These are phyloP conservation scores for Taurulus bubalis DNA, from an alignment of 2,113 vertebrate species.

Conservation along the genomic window DNA sequence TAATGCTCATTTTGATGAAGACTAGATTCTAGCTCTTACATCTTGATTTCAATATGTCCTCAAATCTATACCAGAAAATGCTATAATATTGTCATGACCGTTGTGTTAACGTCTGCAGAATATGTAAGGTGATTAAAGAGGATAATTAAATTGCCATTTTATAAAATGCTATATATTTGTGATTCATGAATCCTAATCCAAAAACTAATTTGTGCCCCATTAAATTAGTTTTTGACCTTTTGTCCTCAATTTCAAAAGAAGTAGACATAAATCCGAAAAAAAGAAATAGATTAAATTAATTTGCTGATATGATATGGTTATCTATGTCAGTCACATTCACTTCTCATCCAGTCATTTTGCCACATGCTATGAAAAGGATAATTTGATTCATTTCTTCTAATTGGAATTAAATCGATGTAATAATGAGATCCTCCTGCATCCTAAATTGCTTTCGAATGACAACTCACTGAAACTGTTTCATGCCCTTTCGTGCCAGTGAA, in stretches of 20 bases:
- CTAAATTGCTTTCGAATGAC: slow-evolving; percentile 75
- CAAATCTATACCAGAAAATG: background rate
- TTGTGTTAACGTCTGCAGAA: background rate
- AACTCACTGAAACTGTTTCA: slow-evolving; percentile 47
- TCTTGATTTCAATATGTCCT: slow-evolving; percentile 11
- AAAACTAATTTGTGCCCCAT: background rate
- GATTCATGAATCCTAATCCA: background rate
- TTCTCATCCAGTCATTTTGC: slow-evolving; percentile 58
- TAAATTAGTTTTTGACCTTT: slow-evolving; percentile 54
- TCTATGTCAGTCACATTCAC: slow-evolving; percentile 43
- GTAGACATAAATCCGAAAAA: slow-evolving; percentile 26
- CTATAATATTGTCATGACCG: background rate
- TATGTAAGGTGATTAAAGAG: background rate
- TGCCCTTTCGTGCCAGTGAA: slow-evolving; percentile 39
- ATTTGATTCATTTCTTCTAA: slow-evolving; percentile 77
- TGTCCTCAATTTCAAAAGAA: slow-evolving; percentile 25
- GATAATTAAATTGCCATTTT: background rate
- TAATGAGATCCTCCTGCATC: slow-evolving; percentile 74
- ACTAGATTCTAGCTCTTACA: background rate
- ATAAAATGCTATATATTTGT: slow-evolving; percentile 13
- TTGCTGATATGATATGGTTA: slow-evolving; percentile 54
- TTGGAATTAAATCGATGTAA: slow-evolving; percentile 78
- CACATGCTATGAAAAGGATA: slow-evolving; percentile 70
- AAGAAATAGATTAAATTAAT: slow-evolving; percentile 41
- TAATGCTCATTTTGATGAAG: background rate